Percentiles rank a stretch among this genome's conserved stretches.
Evolutionary conservation across 1,140 invertebrate species (phyloP).

Genomic region (Drosophila albomicans): DNA sequence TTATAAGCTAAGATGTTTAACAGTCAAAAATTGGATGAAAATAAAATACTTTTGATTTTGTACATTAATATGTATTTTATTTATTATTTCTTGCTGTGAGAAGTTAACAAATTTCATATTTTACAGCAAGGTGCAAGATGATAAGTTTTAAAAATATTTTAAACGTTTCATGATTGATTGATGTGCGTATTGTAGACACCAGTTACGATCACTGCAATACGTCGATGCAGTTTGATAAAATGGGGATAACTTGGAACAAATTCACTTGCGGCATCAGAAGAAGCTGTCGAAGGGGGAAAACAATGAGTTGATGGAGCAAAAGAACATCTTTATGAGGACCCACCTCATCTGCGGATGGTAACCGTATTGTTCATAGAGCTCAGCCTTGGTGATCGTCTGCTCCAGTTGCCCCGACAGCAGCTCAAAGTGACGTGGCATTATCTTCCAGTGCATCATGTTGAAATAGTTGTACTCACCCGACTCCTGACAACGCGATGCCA

Average conservation of each 20-base stretch:
- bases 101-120: no score
- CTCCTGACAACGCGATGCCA: slow-evolving; percentile 37
- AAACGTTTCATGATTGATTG: no score
- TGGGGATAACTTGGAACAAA: neutral
- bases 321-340: neutral
- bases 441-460: slow-evolving; percentile 62
- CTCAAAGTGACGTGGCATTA: slow-evolving; percentile 53
- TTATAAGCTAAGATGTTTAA: no score
- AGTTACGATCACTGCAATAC: neutral
- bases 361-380: slow-evolving; percentile 51
- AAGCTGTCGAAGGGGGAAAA: slow-evolving; percentile 12
- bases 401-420: slow-evolving; percentile 55
- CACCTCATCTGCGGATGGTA: slow-evolving; percentile 65
- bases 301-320: neutral
- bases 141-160: no score
- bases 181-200: no score
- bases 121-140: no score
- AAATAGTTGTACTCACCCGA: slow-evolving; percentile 72
- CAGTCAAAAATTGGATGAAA: no score
- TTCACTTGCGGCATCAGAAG: slow-evolving; percentile 3
- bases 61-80: no score
- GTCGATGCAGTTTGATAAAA: slow-evolving; percentile 88
- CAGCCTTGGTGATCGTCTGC: slow-evolving; percentile 56
- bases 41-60: no score
- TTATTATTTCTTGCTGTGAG: no score